Conservation (phyloP, 2,113 vertebrate species). For the Speoplatyrhinus poulsoni region DNA sequence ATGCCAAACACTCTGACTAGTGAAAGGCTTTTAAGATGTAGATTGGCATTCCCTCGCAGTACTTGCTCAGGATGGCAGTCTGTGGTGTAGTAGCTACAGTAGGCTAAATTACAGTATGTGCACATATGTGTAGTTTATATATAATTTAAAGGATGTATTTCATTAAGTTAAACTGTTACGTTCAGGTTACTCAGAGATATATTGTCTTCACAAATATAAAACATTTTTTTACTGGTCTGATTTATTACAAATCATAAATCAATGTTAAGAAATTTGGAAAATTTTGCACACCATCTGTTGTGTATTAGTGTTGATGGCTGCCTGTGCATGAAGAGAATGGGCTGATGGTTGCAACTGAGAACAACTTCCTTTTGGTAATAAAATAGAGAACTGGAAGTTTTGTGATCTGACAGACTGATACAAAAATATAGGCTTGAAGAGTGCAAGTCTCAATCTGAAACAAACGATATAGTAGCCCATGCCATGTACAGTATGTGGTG, state of each 20-base stretch:
- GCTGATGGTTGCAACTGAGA: constrained; percentile 49
- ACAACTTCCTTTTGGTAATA: constrained; percentile 43
- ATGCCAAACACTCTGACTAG: constrained; percentile 39
- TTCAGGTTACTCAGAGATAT: constrained; percentile 2
- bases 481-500: too few relatives aligned
- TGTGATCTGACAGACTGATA: constrained; percentile 13
- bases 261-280: not conserved
- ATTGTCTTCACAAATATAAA: not conserved
- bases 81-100: not conserved
- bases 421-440: not conserved
- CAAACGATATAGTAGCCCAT: too few relatives aligned
- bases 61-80: not conserved
- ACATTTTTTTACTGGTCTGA: not conserved
- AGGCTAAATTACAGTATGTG: not conserved
- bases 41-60: constrained; percentile 2
- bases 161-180: too few relatives aligned
- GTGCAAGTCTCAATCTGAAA: too few relatives aligned
- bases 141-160: not conserved
- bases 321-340: constrained; percentile 9
- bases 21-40: constrained; percentile 27
- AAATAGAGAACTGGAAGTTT: constrained; percentile 55
- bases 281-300: not conserved
- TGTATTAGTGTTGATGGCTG: not conserved
- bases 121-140: not conserved
- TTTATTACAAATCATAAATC: not conserved